Percentiles rank a stretch among this genome's conserved stretches.
Evolutionary conservation across 2,797 vertebrate genomes (phyloP).

Genomic region (Acomys russatus): DNA sequence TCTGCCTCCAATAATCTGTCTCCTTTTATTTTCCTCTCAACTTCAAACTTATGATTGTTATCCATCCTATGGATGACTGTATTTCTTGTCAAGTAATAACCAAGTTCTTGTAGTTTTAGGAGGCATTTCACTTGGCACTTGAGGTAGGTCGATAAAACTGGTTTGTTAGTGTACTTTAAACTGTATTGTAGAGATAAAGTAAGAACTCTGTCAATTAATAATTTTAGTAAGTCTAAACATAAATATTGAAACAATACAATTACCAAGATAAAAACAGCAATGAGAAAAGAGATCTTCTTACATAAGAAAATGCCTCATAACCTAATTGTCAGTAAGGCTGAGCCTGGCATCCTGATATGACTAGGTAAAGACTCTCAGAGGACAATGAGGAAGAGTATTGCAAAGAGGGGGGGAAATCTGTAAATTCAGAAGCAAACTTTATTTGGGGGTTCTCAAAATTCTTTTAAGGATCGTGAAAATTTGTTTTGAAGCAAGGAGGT

Average conservation of each 20-base stretch:
- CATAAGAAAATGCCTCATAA: neutral
- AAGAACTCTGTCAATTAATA: neutral
- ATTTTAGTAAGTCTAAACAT: neutral
- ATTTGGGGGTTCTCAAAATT: neutral
- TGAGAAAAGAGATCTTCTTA: neutral
- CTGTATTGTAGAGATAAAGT: neutral
- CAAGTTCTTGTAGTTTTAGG: neutral
- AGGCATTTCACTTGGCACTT: neutral
- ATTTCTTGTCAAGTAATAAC: neutral
- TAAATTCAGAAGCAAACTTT: neutral
- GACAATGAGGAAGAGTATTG: neutral
- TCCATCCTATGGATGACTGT: neutral
- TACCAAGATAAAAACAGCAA: neutral
- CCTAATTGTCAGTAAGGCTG: neutral
- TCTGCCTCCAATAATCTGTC: neutral
- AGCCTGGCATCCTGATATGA: neutral
- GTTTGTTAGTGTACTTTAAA: neutral
- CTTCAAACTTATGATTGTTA: neutral
- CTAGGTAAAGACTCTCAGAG: neutral
- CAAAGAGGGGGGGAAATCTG: neutral
- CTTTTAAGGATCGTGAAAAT: neutral
- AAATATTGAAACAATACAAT: neutral
- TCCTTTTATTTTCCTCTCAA: neutral
- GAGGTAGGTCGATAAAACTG: neutral
- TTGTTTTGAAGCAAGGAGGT: neutral